A percentile compares a stretch with the other conserved stretches of the same genome.
phyloP scores from a whole-genome alignment of 2,888 invertebrate genomes.

The Cistogaster globosa region DNA sequence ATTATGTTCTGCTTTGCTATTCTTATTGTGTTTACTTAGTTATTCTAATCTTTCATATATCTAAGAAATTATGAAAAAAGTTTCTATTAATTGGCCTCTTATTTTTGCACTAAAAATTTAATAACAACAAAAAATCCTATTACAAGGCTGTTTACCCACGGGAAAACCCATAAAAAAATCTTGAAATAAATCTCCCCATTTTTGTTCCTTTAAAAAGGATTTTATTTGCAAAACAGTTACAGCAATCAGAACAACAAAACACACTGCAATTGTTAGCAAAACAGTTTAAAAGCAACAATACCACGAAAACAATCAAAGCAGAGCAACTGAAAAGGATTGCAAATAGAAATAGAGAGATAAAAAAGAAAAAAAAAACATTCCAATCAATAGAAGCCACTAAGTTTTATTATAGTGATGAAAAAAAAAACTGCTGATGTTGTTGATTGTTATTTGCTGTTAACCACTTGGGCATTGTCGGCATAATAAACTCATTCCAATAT shows the following conservation, averaged over 20 bases:
- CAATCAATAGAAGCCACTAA: constrained; percentile 37
- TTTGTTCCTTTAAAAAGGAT: too few relatives aligned
- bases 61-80: too few relatives aligned
- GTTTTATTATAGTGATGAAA: background rate
- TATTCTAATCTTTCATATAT: too few relatives aligned
- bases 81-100: too few relatives aligned
- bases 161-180: too few relatives aligned
- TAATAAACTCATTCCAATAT: background rate
- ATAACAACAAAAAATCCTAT: too few relatives aligned
- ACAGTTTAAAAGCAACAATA: background rate
- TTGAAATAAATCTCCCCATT: too few relatives aligned
- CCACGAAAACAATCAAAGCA: background rate
- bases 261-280: constrained; percentile 17
- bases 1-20: too few relatives aligned
- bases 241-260: background rate
- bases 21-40: too few relatives aligned
- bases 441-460: constrained; percentile 53
- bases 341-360: background rate
- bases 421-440: background rate
- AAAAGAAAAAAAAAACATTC: constrained; percentile 12
- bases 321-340: background rate
- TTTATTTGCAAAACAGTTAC: too few relatives aligned
- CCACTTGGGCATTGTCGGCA: constrained; percentile 53
- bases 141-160: too few relatives aligned
- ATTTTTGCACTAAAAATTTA: too few relatives aligned